Base-by-base conservation (phyloP, 2,797 vertebrate species). In the Myotis myotis region DNA sequence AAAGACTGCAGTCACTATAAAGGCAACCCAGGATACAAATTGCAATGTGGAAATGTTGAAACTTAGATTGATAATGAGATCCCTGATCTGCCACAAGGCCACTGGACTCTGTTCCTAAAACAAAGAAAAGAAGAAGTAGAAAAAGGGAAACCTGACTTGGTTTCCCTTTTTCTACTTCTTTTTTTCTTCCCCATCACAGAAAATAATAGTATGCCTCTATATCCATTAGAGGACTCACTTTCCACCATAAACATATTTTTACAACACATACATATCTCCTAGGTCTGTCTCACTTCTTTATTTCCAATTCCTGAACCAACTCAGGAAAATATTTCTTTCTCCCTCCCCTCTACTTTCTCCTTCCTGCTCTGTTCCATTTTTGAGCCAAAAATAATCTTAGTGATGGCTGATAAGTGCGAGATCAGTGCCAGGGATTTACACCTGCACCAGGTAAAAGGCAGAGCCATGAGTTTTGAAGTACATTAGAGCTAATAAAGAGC, bases 321-420 rank as follows among this genome's bases (percentile, higher is more conserved):
- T 57, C 19, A 68, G 72, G 33, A 78, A 62, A 89, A 83, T 76
- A 41, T 49, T 81, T 93, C 72, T 28, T 78, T 83, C 85, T 64
- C 55, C 23, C n/a, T 87, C 20, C 30, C 28, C 41, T 96, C 74
- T 70, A 71, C 33, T 57, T 96, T 90, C 22, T 95, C 72, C 70
- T 94, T 8, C 70, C 28, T 90, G 70, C 78, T 93, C 82, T 92
- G 85, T 88, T 92, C 92, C 51, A 93, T 80, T 95, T 95, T 79
- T 92, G 23, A 81, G 44, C 87, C 87, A 91, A 93, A 96, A 96
- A 94, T 94, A 95, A 96, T 94, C 51, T 49, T 93, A 96, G 85
- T 96, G 70, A 86, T 88, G n/a, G 78, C 47, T 96, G 57, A 66
- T 88, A 92, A 96, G 49, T 64, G 17, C 2, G 78, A 95, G 81